Evolutionary conservation across 2,113 vertebrate genomes (phyloP), one percentile per base, ranked within the genome.

Genomic region (Progne subis): DNA sequence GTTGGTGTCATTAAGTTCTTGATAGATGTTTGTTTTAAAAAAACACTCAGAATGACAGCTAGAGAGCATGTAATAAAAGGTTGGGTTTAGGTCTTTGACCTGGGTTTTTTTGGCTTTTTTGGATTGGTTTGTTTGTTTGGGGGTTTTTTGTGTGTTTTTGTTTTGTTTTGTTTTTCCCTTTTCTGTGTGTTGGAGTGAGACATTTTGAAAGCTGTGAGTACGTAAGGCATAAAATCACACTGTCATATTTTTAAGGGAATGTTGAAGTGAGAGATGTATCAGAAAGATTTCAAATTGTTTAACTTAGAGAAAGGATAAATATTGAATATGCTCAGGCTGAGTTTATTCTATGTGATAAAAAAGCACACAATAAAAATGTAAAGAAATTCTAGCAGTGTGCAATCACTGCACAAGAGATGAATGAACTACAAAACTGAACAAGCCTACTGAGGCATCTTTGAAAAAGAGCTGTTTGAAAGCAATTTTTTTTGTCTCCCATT

Each of bases 381-480:
- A 50, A 82, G 24, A 61, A 70, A 92, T 67, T 34, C 21, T 75
- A 67, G 28, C 14, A 61, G 25, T 32, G 34, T 67, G 43, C 39
- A 75, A 21, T 82, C 46, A 70, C 46, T 71, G 70, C 71, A 12
- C 2, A 21, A 78, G 70, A 88, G 56, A 81, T 32, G 41, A 94
- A 92, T 67, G n/a, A 85, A 67, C 28, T 71, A 53, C 21, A 85
- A 61, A 88, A 85, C 46, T 85, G 56, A 94, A 88, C 18, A 85
- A 82, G 8, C 15, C 28, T 79, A 56, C 43, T 32, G 61, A 82
- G 43, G 23, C 5, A 37, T 41, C 41, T 67, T 84, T 78, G 60
- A 82, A 69, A 85, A 88, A 94, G 67, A 78, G 24, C 16, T 53
- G 37, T 61, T 82, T 88, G 86, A 82, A 90, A 92, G 47, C 32